These are phyloP conservation scores for Spilosoma lubricipeda DNA, from an alignment of 2,888 invertebrate species.

Conservation along the genomic window DNA sequence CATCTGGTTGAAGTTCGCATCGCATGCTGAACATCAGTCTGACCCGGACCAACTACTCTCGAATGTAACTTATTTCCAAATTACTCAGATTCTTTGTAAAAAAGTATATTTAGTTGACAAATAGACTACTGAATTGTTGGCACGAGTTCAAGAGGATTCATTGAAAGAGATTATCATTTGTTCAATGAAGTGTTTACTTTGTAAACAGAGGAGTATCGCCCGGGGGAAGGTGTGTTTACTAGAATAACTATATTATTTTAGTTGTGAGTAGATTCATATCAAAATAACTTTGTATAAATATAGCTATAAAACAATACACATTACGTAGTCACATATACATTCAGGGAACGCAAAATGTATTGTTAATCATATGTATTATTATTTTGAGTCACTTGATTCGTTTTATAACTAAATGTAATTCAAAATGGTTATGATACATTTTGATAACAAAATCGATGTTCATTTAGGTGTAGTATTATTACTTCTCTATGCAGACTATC, in stretches of 20 bases:
- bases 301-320: neutral
- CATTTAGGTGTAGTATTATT: neutral
- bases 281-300: neutral
- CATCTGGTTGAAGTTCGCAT: too few relatives aligned
- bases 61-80: neutral
- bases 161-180: slow-evolving; percentile 31
- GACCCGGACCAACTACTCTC: too few relatives aligned
- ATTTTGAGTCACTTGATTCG: neutral
- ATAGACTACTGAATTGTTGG: slow-evolving; percentile 19
- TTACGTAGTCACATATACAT: neutral
- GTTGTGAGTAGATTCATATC: neutral
- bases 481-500: too few relatives aligned
- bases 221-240: neutral
- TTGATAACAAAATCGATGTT: neutral
- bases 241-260: neutral
- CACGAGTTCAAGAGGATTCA: slow-evolving; percentile 35
- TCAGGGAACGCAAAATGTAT: neutral
- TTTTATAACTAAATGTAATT: neutral
- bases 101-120: neutral
- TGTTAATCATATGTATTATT: neutral
- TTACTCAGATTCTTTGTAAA: neutral
- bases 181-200: slow-evolving; percentile 33
- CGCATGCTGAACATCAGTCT: too few relatives aligned
- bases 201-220: slow-evolving; percentile 30
- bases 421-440: neutral